Conservation (phyloP, 2,888 invertebrate genomes). For the Oscheius sp. region DNA sequence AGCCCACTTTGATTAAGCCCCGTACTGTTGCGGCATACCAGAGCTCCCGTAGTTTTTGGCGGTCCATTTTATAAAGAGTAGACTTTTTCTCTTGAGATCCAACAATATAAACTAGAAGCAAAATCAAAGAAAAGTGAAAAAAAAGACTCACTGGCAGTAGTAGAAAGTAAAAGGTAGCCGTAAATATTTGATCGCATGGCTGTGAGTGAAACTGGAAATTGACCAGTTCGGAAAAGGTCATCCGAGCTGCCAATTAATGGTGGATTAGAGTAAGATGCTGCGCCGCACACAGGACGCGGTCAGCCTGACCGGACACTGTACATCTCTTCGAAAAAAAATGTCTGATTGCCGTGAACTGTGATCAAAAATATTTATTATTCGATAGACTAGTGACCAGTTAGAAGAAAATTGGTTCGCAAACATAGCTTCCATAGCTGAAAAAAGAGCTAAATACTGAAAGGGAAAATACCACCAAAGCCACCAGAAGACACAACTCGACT, state of each 20-base stretch:
- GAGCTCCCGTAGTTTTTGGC: slow-evolving; percentile 37
- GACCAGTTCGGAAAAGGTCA: slow-evolving; percentile 14
- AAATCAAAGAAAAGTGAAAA: background rate
- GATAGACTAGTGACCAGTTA: too few relatives aligned
- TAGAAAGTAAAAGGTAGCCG: background rate
- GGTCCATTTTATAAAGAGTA: background rate
- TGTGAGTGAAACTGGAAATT: background rate
- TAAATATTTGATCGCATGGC: too few relatives aligned
- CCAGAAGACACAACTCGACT: too few relatives aligned
- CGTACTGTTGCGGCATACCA: slow-evolving; percentile 57
- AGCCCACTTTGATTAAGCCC: slow-evolving; percentile 52
- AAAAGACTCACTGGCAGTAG: background rate
- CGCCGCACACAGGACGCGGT: slow-evolving; percentile 35
- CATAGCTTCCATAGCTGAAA: too few relatives aligned
- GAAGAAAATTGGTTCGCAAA: too few relatives aligned
- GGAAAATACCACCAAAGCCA: too few relatives aligned
- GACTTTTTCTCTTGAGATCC: slow-evolving; percentile 46
- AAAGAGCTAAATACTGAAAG: too few relatives aligned
- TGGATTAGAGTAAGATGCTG: slow-evolving; percentile 14
- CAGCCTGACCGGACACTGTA: too few relatives aligned
- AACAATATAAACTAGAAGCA: background rate
- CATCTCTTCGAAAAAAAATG: too few relatives aligned
- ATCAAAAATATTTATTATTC: too few relatives aligned
- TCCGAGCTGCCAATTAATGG: slow-evolving; percentile 16
- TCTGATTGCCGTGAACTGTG: too few relatives aligned